These are phyloP conservation scores for Galaxea fascicularis DNA, from an alignment of 92 coral and sea anemone genomes.

Conservation along the genomic window DNA sequence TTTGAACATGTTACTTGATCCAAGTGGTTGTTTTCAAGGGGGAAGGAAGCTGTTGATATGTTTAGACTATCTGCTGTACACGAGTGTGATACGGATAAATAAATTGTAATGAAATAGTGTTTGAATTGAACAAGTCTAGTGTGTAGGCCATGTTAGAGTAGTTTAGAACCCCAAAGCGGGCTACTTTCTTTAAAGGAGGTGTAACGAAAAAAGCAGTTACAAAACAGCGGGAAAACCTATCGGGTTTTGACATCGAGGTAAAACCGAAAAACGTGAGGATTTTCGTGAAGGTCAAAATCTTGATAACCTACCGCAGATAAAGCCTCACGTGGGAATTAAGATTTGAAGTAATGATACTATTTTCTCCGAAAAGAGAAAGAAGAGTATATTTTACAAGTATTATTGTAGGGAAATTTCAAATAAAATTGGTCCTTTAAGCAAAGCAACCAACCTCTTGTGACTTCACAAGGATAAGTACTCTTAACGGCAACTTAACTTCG, in stretches of 20 bases:
- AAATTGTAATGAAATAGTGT: neutral
- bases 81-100: neutral
- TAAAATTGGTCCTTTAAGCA: conserved; percentile 17
- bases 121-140: neutral
- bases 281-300: no score
- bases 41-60: neutral
- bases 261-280: no score
- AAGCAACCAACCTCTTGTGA: neutral
- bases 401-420: conserved; percentile 4
- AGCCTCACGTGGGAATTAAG: no score
- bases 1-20: neutral
- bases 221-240: no score
- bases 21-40: neutral
- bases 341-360: neutral
- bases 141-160: no score
- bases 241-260: no score
- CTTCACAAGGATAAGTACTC: neutral
- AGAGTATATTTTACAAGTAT: neutral
- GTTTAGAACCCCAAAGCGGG: no score
- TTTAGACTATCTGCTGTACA: neutral
- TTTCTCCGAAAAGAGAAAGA: neutral
- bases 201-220: no score
- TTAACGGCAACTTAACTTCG: neutral
- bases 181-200: no score
- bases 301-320: no score